Evolutionary conservation across 2,797 vertebrate species (phyloP), one percentile per base, ranked within the genome.

Genomic region (Urophycis tenuis): DNA sequence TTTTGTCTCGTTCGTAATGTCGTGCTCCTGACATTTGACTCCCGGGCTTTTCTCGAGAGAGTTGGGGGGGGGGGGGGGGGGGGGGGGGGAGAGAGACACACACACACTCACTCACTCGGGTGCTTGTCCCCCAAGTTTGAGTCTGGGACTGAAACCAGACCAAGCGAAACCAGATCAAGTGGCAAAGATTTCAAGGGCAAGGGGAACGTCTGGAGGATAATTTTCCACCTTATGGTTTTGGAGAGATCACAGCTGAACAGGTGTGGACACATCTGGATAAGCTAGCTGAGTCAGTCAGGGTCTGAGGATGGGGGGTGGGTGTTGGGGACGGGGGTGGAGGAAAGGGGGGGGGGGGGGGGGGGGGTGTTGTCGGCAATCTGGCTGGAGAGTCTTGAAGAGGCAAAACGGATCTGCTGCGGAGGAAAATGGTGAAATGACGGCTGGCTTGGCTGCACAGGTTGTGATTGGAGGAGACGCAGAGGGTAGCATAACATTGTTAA

Each of bases 221-320:
- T 73, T 73, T 72, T 70, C 70, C 74, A 64, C 29, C 35, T 73
- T 17, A 74, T 70, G 74, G 41, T 75, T 83, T 82, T 29, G 6
- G 36, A 78, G 45, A 4, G 31, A 74, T 71, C 79, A 33, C 53
- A 69, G 69, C 77, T 69, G 80, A 87, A 84, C 85, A 84, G 82
- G 75, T 87, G 87, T 77, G 75, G 71, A 53, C 75, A 78, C 85
- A 89, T 88, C 86, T 87, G 87, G 85, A 87, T 86, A 78, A 79
- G 75, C 81, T 77, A 71, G 78, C 80, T 72, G 69, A 76, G 79
- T 81, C 76, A 78, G 80, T 83, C 80, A 79, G 74, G 71, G 73
- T 82, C 72, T 82, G 75, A 83, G 78, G 85, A 87, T 85, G 84
- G 81, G 30, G 19, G 69, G 69, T 31, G 14, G 67, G 67, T 29